These are phyloP conservation scores for Melospiza georgiana DNA, from an alignment of 2,113 vertebrate species.

Conservation along the genomic window DNA sequence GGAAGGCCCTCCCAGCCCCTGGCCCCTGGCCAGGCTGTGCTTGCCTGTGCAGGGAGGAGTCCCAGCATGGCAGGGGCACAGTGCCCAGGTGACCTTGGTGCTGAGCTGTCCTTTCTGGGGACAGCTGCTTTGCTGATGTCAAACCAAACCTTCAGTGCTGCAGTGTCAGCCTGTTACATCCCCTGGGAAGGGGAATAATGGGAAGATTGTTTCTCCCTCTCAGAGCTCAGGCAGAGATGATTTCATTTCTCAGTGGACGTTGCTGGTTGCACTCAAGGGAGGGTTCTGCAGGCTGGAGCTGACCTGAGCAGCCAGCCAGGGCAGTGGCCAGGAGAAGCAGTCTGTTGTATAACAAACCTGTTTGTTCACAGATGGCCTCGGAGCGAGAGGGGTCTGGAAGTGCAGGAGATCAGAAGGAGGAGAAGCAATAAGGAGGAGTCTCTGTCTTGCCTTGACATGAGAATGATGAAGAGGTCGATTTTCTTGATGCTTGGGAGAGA, in stretches of 20 bases:
- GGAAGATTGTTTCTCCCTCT: background rate
- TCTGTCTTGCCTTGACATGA: slow-evolving; percentile 34
- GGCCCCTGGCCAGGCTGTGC: background rate
- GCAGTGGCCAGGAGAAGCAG: background rate
- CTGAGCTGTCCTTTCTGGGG: background rate
- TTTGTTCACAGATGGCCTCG: slow-evolving; percentile 90
- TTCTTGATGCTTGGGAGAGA: slow-evolving; percentile 77
- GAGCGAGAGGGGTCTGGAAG: slow-evolving; percentile 86
- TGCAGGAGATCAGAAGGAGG: slow-evolving; percentile 84
- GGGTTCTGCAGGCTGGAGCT: background rate
- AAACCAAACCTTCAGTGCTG: background rate
- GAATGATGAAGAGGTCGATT: slow-evolving; percentile 56
- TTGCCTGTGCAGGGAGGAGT: background rate
- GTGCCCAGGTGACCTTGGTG: background rate
- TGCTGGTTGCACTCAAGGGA: background rate
- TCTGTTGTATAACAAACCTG: background rate
- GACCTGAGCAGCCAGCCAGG: background rate
- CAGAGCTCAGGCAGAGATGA: background rate
- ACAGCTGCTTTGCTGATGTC: background rate
- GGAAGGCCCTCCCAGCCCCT: background rate
- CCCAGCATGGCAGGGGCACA: background rate
- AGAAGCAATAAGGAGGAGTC: slow-evolving; percentile 85
- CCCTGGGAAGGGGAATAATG: background rate
- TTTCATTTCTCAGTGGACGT: background rate
- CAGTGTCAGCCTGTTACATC: accelerated